These are phyloP conservation scores for Neodiprion lecontei DNA, from an alignment of 1,140 invertebrate species.

Conservation along the genomic window DNA sequence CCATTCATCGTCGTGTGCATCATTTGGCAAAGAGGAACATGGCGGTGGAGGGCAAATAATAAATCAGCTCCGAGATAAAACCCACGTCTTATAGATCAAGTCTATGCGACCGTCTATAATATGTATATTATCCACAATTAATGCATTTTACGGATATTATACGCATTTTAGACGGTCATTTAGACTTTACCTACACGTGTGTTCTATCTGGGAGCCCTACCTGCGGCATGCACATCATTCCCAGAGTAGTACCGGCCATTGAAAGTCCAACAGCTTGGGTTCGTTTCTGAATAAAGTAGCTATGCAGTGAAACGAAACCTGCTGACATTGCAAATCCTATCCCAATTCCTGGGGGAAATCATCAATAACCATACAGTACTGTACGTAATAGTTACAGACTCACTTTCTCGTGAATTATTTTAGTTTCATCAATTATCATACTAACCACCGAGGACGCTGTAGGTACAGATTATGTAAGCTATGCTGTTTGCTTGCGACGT, in stretches of 20 bases:
- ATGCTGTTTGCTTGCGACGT: conserved; percentile 75
- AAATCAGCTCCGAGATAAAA: not conserved
- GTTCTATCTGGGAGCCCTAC: conserved; percentile 27
- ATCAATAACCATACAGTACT: conserved; percentile 12
- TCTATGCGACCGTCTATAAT: too few relatives aligned
- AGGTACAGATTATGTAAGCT: conserved; percentile 74
- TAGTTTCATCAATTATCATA: conserved; percentile 17
- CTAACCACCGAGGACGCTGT: conserved; percentile 78
- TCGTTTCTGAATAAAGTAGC: conserved; percentile 75
- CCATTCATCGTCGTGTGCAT: conserved; percentile 23
- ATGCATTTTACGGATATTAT: too few relatives aligned
- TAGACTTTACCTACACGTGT: too few relatives aligned
- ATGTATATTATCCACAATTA: too few relatives aligned
- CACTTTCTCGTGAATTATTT: conserved; percentile 9
- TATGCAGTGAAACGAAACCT: conserved; percentile 76
- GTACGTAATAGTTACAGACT: not conserved
- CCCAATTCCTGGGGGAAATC: conserved; percentile 67
- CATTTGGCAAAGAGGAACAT: conserved; percentile 12
- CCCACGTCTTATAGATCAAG: too few relatives aligned
- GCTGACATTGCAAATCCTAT: conserved; percentile 74
- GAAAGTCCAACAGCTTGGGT: conserved; percentile 79
- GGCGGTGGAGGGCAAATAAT: not conserved
- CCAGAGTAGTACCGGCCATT: conserved; percentile 77
- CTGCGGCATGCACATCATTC: conserved; percentile 79
- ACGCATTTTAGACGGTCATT: too few relatives aligned